These are phyloP conservation scores for Ectropis grisescens DNA, from an alignment of 1,140 invertebrate genomes.

Conservation along the genomic window DNA sequence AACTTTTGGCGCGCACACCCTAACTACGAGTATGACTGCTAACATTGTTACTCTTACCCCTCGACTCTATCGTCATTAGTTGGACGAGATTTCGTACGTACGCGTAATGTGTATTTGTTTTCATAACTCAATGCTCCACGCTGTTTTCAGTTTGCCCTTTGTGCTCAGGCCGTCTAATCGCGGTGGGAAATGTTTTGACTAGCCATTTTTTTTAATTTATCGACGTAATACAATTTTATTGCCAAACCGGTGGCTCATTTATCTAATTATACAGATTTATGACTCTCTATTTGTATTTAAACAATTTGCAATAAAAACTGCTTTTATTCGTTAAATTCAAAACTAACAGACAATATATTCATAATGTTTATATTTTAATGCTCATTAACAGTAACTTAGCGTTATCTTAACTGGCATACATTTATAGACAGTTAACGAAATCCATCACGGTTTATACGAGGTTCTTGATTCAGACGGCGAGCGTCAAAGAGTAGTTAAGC, in stretches of 20 bases:
- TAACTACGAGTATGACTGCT: slow-evolving; percentile 54
- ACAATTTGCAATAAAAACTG: too few relatives aligned
- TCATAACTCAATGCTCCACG: slow-evolving; percentile 35
- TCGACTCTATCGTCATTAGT: slow-evolving; percentile 61
- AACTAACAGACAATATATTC: slow-evolving; percentile 19
- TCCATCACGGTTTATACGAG: slow-evolving; percentile 28
- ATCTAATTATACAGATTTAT: too few relatives aligned
- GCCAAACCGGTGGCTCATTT: too few relatives aligned
- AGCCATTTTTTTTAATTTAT: slow-evolving; percentile 26
- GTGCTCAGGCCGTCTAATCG: slow-evolving; percentile 34
- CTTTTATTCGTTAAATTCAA: slow-evolving; percentile 1
- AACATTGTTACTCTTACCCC: slow-evolving; percentile 58
- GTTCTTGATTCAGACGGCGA: slow-evolving; percentile 21
- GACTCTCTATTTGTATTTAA: too few relatives aligned
- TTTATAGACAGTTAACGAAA: slow-evolving; percentile 26
- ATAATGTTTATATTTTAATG: slow-evolving; percentile 19
- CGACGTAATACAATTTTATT: slow-evolving; percentile 31
- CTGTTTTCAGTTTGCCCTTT: slow-evolving; percentile 38
- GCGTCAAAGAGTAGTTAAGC: slow-evolving; percentile 31
- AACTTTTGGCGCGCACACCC: slow-evolving; percentile 58
- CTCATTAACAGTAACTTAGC: slow-evolving; percentile 30
- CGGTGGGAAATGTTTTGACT: slow-evolving; percentile 41
- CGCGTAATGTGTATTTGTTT: slow-evolving; percentile 62
- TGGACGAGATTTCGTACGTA: slow-evolving; percentile 60
- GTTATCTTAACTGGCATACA: slow-evolving; percentile 22